Percentiles rank a stretch among this genome's conserved stretches.
Conservation (phyloP, 2,888 invertebrate genomes). For the Panzeria rudis region DNA sequence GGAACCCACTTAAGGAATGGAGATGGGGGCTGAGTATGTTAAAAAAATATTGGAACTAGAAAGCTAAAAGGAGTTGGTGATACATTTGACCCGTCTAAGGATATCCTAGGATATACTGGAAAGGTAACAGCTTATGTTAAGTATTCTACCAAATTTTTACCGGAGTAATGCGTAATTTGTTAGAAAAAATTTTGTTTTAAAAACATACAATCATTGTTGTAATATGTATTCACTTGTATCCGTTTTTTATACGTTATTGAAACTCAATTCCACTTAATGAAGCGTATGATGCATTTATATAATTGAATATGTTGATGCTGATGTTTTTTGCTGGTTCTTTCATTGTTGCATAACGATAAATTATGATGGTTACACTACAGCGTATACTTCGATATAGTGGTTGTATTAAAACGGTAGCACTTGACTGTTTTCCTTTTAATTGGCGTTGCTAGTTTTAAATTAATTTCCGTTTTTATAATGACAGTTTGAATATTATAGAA, state of each 20-base stretch:
- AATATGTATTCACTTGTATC: background rate
- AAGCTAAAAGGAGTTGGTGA: too few species aligned
- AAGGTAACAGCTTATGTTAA: too few species aligned
- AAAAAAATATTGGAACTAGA: too few species aligned
- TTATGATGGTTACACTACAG: conserved; percentile 25
- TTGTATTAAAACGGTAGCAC: conserved; percentile 5
- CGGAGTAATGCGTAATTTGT: too few species aligned
- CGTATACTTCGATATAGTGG: background rate
- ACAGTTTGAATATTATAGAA: background rate
- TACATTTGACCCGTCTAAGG: too few species aligned
- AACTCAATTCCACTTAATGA: background rate
- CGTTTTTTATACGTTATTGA: background rate
- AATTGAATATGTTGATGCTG: conserved; percentile 16
- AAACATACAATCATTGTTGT: background rate
- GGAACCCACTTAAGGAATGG: too few species aligned
- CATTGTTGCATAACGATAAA: background rate
- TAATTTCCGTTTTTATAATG: conserved; percentile 34
- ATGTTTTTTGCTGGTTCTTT: background rate
- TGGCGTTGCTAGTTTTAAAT: conserved; percentile 25
- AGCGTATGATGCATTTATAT: conserved; percentile 54
- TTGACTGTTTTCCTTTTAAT: conserved; percentile 26
- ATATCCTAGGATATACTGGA: too few species aligned
- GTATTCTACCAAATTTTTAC: too few species aligned
- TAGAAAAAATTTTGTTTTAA: too few species aligned
- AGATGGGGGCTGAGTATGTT: too few species aligned